These are phyloP conservation scores for Phoeniculus purpureus DNA, from an alignment of 2,797 vertebrate species.

Conservation along the genomic window DNA sequence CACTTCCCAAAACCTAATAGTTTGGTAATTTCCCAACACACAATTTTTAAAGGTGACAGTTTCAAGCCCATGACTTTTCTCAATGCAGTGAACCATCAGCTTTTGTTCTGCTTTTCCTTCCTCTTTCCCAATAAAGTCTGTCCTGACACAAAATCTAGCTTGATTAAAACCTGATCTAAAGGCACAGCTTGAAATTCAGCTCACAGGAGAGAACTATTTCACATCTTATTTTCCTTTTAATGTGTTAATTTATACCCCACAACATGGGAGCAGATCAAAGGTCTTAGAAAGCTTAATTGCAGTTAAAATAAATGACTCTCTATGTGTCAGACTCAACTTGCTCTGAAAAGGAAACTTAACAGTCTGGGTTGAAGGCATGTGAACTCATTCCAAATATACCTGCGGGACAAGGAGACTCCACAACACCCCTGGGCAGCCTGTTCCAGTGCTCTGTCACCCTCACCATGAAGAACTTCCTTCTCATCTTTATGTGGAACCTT, in stretches of 20 bases:
- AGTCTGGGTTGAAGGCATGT: not conserved
- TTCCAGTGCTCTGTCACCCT: too few relatives aligned
- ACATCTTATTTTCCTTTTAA: constrained; percentile 16
- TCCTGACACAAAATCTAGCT: constrained; percentile 6
- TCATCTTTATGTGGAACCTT: too few relatives aligned
- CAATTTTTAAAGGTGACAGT: not conserved
- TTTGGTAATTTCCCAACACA: not conserved
- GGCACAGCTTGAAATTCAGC: constrained; percentile 19
- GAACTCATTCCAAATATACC: not conserved
- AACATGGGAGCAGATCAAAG: constrained; percentile 26
- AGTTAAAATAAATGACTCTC: constrained; percentile 19
- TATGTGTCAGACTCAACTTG: constrained; percentile 12
- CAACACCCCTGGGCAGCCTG: not conserved
- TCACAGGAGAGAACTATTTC: constrained; percentile 31
- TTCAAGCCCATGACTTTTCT: constrained; percentile 3
- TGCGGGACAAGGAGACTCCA: not conserved
- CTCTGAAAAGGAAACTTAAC: not conserved
- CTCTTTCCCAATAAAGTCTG: constrained; percentile 9
- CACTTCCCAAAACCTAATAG: not conserved
- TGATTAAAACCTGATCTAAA: constrained; percentile 26
- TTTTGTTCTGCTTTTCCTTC: constrained; percentile 9
- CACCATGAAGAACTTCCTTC: too few relatives aligned
- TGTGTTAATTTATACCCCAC: constrained; percentile 17
- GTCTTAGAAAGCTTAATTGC: constrained; percentile 31
- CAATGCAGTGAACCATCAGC: constrained; percentile 7